Percentiles rank a stretch among this genome's conserved stretches.
phyloP scores from a whole-genome alignment of 2,888 invertebrate species.

The Ophraella communa region DNA sequence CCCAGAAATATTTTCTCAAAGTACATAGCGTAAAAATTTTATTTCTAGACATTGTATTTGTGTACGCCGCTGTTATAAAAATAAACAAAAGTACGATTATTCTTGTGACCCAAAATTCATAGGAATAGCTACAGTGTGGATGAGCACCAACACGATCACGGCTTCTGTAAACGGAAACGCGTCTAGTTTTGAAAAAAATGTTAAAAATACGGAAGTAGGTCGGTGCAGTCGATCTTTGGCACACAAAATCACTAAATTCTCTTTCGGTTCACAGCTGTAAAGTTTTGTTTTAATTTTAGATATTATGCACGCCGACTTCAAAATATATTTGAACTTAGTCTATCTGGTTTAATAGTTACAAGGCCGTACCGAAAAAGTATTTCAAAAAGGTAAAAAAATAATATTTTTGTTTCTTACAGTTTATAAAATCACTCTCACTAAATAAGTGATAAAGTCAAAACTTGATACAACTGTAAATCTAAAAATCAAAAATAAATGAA shows the following conservation, averaged over 20 bases:
- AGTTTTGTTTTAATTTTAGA: slow-evolving; percentile 38
- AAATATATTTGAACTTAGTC: background rate
- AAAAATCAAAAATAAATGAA: too few species aligned
- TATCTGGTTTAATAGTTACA: background rate
- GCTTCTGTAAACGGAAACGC: slow-evolving; percentile 45
- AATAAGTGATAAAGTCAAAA: too few species aligned
- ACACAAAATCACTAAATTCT: slow-evolving; percentile 37
- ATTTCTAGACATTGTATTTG: too few species aligned
- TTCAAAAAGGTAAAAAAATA: background rate
- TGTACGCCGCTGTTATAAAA: slow-evolving; percentile 6
- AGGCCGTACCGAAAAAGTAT: background rate
- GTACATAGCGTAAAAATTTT: too few species aligned
- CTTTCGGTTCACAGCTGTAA: slow-evolving; percentile 41
- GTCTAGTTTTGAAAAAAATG: slow-evolving; percentile 43
- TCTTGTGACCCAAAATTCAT: slow-evolving; percentile 8
- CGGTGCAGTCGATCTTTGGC: slow-evolving; percentile 46
- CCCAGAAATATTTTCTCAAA: too few species aligned
- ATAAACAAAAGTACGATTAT: slow-evolving; percentile 9
- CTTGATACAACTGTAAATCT: too few species aligned
- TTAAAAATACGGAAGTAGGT: slow-evolving; percentile 56
- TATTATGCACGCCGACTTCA: slow-evolving; percentile 7
- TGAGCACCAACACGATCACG: background rate
- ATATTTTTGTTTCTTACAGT: background rate
- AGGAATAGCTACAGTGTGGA: slow-evolving; percentile 3
- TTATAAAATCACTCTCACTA: too few species aligned